phyloP scores from a whole-genome alignment of 1,140 invertebrate genomes.

The Drosophila sp. region DNA sequence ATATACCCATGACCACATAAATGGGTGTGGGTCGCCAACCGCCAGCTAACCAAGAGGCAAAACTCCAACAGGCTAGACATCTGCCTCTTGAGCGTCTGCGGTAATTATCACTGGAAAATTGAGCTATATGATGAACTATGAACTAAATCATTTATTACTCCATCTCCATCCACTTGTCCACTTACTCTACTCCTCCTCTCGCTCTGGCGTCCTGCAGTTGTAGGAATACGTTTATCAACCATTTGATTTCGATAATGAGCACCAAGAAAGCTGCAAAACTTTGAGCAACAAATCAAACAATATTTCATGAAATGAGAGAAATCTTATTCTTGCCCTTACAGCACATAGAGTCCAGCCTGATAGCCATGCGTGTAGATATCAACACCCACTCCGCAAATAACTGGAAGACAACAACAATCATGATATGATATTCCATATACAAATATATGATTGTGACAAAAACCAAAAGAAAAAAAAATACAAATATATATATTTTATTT shows the following conservation, averaged over 20 bases:
- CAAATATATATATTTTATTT: conserved; percentile 58
- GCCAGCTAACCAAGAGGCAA: conserved; percentile 48
- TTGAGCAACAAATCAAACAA: conserved; percentile 37
- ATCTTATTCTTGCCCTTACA: conserved; percentile 74
- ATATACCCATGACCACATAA: conserved; percentile 69
- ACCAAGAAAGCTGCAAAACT: conserved; percentile 76
- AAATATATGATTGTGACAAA: conserved; percentile 59
- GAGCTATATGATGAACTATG: neutral
- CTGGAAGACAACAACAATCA: conserved; percentile 57
- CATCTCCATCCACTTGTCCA: conserved; percentile 29
- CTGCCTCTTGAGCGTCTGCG: conserved; percentile 20
- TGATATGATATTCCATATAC: conserved; percentile 46
- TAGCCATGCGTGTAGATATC: conserved; percentile 78
- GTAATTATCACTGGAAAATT: conserved; percentile 63
- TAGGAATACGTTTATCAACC: conserved; percentile 77
- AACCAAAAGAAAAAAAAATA: conserved; percentile 55
- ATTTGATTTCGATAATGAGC: conserved; percentile 79
- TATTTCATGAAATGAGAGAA: conserved; percentile 33
- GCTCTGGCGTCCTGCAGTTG: conserved; percentile 47
- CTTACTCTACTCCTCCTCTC: conserved; percentile 60
- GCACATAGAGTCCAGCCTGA: conserved; percentile 71
- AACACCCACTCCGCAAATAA: conserved; percentile 78
- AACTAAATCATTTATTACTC: neutral
- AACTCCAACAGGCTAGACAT: conserved; percentile 68
- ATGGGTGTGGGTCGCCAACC: conserved; percentile 72